These are phyloP conservation scores for Eupithecia dodoneata DNA, from an alignment of 2,888 invertebrate genomes.

Conservation along the genomic window DNA sequence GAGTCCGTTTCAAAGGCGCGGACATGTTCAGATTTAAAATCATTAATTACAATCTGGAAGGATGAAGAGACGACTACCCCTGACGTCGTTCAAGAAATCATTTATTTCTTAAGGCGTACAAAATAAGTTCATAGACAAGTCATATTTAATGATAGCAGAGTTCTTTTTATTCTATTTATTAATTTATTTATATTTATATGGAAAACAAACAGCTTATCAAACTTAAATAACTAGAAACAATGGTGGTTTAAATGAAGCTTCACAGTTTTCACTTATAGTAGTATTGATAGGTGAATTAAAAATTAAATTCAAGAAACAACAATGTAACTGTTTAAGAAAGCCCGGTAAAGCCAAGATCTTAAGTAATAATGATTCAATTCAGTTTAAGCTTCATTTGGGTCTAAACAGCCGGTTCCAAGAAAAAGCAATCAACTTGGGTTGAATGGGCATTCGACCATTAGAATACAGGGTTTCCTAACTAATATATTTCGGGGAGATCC, in stretches of 20 bases:
- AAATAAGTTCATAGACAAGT: too few species aligned
- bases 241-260: too few species aligned
- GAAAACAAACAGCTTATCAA: too few species aligned
- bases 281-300: neutral
- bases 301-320: neutral
- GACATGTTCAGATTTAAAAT: neutral
- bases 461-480: constrained; percentile 11
- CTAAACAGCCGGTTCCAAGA: constrained; percentile 9
- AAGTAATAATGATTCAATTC: neutral
- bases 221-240: too few species aligned
- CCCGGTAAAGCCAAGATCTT: neutral
- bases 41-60: neutral
- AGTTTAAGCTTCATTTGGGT: constrained; percentile 20
- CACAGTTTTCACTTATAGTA: too few species aligned
- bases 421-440: constrained; percentile 21
- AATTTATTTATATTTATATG: too few species aligned
- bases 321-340: neutral
- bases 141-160: neutral
- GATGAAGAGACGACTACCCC: neutral
- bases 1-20: too few species aligned
- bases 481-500: constrained; percentile 11
- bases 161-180: neutral
- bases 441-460: constrained; percentile 5
- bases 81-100: neutral
- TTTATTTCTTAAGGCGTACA: neutral